These are phyloP conservation scores for Cephalopholis sonnerati DNA, from an alignment of 2,113 vertebrate species.

Conservation along the genomic window DNA sequence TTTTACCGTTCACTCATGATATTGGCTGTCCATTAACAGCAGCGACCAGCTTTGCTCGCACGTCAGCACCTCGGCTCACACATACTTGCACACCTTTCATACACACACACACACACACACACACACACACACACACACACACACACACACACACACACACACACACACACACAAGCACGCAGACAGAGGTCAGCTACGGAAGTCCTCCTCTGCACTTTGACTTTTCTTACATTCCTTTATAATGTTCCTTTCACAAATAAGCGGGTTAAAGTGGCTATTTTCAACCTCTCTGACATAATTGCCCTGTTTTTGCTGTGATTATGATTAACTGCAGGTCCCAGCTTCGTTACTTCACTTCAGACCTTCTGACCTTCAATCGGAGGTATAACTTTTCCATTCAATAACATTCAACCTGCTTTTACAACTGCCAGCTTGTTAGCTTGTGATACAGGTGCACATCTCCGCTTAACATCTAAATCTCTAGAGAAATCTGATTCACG, in stretches of 20 bases:
- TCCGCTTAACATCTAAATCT: not conserved
- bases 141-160: not conserved
- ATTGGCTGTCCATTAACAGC: slow-evolving; percentile 93
- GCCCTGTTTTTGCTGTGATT: not conserved
- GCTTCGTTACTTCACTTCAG: not conserved
- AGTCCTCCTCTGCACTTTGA: not conserved
- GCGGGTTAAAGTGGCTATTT: not conserved
- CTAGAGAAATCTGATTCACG: not conserved
- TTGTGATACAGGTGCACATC: not conserved
- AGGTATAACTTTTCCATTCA: not conserved
- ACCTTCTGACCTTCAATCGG: not conserved
- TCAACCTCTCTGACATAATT: not conserved
- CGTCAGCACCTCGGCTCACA: slow-evolving; percentile 72
- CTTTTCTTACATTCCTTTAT: slow-evolving; percentile 17
- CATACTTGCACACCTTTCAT: slow-evolving; percentile 7
- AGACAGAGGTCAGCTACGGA: slow-evolving; percentile 14
- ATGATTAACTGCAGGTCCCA: not conserved
- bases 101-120: slow-evolving; percentile 7
- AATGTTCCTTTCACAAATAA: not conserved
- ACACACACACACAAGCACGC: not conserved
- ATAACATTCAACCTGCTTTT: not conserved
- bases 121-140: slow-evolving; percentile 23
- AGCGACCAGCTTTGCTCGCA: slow-evolving; percentile 82
- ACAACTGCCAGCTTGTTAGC: not conserved
- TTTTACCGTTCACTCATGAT: slow-evolving; percentile 93